These are phyloP conservation scores for Amitus sp. DNA, from an alignment of 2,888 invertebrate genomes.

Conservation along the genomic window DNA sequence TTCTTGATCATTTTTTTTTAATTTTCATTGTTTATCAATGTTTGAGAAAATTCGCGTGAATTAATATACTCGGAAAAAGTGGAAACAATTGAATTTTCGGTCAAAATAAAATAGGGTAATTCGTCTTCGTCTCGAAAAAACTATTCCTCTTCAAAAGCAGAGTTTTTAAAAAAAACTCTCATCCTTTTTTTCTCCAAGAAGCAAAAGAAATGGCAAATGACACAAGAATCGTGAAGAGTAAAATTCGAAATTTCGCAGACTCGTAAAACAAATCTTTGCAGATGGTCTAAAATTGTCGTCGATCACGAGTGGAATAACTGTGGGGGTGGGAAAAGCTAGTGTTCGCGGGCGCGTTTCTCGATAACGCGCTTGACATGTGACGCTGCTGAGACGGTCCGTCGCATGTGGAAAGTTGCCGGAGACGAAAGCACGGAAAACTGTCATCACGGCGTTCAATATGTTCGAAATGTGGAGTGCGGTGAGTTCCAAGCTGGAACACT, in stretches of 20 bases:
- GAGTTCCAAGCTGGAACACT: constrained; percentile 76
- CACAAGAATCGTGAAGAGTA: not conserved
- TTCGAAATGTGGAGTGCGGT: constrained; percentile 87
- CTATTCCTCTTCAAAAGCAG: no score
- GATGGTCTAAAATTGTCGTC: not conserved
- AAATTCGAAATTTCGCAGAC: not conserved
- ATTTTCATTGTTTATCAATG: constrained; percentile 72
- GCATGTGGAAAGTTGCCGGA: constrained; percentile 15
- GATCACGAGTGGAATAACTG: not conserved
- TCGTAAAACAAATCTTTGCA: not conserved
- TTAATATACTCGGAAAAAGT: no score
- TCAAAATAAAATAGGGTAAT: no score
- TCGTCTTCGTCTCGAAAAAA: no score
- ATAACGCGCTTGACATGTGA: constrained; percentile 26
- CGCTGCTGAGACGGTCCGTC: constrained; percentile 11
- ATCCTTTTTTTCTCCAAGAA: not conserved
- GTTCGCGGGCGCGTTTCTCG: no score
- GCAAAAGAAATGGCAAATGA: constrained; percentile 1
- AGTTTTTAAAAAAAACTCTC: no score
- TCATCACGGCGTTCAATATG: constrained; percentile 71
- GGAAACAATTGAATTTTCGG: no score
- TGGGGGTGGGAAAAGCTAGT: not conserved
- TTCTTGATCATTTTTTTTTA: constrained; percentile 62
- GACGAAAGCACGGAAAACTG: constrained; percentile 42
- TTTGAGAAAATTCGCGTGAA: constrained; percentile 73